These are phyloP conservation scores for Diadumene lineata DNA, from an alignment of 92 coral and sea anemone genomes.

Conservation along the genomic window DNA sequence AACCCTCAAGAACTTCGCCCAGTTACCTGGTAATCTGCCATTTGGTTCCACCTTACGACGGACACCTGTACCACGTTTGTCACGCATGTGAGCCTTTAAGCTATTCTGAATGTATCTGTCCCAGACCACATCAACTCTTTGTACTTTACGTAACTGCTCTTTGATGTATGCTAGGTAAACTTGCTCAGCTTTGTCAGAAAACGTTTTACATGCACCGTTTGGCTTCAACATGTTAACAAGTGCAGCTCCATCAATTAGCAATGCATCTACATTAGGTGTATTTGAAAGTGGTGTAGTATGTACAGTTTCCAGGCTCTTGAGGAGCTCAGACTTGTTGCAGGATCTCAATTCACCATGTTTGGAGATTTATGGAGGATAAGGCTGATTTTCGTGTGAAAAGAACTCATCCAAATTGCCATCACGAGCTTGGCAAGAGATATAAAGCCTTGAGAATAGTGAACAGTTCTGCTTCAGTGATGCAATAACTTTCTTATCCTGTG, in stretches of 20 bases:
- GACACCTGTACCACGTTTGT: slow-evolving; percentile 59
- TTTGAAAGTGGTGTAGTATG: slow-evolving; percentile 32
- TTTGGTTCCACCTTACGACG: slow-evolving; percentile 56
- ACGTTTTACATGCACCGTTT: slow-evolving; percentile 60
- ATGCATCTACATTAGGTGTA: slow-evolving; percentile 46
- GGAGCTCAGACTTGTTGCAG: slow-evolving; percentile 58
- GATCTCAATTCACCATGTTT: slow-evolving; percentile 51
- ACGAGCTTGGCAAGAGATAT: slow-evolving; percentile 63
- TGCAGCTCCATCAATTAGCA: slow-evolving; percentile 65
- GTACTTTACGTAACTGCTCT: slow-evolving; percentile 34
- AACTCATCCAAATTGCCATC: slow-evolving; percentile 64
- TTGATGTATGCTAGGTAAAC: slow-evolving; percentile 54
- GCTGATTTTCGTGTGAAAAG: slow-evolving; percentile 61
- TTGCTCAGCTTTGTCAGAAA: slow-evolving; percentile 52
- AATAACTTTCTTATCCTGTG: slow-evolving; percentile 31
- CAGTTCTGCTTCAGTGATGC: slow-evolving; percentile 73
- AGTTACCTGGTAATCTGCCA: slow-evolving; percentile 50
- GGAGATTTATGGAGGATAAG: slow-evolving; percentile 56
- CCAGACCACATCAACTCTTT: slow-evolving; percentile 49
- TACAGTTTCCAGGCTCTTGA: slow-evolving; percentile 42
- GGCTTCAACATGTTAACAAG: slow-evolving; percentile 73
- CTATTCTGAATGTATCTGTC: slow-evolving; percentile 37
- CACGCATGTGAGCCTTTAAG: slow-evolving; percentile 45
- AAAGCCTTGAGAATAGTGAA: slow-evolving; percentile 53
- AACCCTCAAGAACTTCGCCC: slow-evolving; percentile 59